A percentile compares a stretch with the other conserved stretches of the same genome.
Conservation (phyloP, 2,113 vertebrate species). For the Anhinga anhinga region DNA sequence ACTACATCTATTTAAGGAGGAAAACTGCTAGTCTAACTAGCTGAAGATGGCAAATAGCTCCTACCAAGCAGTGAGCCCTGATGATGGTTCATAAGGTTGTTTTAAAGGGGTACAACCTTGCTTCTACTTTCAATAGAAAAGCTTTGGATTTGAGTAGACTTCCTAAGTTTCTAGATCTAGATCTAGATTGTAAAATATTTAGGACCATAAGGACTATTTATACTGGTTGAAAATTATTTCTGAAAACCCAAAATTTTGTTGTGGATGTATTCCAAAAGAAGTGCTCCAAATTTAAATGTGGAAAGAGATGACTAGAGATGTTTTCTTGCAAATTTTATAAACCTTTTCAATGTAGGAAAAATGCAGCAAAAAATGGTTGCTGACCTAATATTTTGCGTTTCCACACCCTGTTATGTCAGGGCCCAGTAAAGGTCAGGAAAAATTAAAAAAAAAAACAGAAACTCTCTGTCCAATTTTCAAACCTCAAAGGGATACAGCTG, state of each 20-base stretch:
- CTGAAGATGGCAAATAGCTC: neutral
- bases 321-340: neutral
- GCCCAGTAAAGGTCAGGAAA: neutral
- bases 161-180: neutral
- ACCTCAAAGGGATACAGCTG: neutral
- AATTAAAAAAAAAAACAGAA: neutral
- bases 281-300: neutral
- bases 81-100: neutral
- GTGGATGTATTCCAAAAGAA: neutral
- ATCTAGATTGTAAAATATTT: neutral
- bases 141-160: neutral
- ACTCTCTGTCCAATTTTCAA: neutral
- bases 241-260: neutral
- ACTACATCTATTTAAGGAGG: neutral
- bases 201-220: neutral
- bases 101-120: neutral
- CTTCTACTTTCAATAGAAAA: neutral
- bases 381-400: neutral
- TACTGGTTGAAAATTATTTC: neutral
- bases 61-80: neutral
- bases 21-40: neutral
- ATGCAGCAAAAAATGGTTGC: neutral
- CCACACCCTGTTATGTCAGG: neutral
- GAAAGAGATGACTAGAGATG: neutral
- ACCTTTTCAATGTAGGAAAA: neutral